Percentiles rank a stretch among this genome's conserved stretches.
phyloP scores from a whole-genome alignment of 2,888 invertebrate species.

The Molanna angustata region DNA sequence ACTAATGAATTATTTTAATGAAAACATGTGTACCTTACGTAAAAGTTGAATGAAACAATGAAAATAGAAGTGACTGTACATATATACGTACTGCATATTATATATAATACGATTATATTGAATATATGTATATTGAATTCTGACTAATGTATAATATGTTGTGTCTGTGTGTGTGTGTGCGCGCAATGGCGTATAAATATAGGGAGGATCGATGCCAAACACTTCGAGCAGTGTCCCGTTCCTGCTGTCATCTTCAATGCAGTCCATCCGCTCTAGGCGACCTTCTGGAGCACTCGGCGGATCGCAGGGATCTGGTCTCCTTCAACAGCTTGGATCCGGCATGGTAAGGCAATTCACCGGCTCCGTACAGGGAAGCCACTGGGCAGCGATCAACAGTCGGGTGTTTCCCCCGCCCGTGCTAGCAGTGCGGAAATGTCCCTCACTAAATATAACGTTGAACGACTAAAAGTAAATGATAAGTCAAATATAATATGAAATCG shows the following conservation, averaged over 20 bases:
- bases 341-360: conserved; percentile 86
- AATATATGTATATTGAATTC: too few species aligned
- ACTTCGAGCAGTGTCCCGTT: conserved; percentile 87
- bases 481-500: conserved; percentile 21
- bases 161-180: too few species aligned
- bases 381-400: conserved; percentile 52
- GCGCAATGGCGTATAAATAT: too few species aligned
- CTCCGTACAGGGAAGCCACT: conserved; percentile 53
- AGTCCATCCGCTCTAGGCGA: conserved; percentile 71
- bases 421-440: conserved; percentile 72
- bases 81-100: too few species aligned
- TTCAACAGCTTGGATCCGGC: conserved; percentile 89
- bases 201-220: conserved; percentile 89
- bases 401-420: conserved; percentile 41
- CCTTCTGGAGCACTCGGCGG: conserved; percentile 70
- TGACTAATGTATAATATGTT: too few species aligned
- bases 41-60: too few species aligned
- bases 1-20: too few species aligned
- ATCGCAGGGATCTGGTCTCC: conserved; percentile 70
- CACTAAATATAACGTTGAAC: conserved; percentile 70
- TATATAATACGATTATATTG: too few species aligned
- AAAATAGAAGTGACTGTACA: too few species aligned
- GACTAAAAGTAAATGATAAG: conserved; percentile 41
- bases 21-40: too few species aligned
- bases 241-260: conserved; percentile 76